These are phyloP conservation scores for Trematocara stigmaticum DNA, from an alignment of 2,113 vertebrate species.

Conservation along the genomic window DNA sequence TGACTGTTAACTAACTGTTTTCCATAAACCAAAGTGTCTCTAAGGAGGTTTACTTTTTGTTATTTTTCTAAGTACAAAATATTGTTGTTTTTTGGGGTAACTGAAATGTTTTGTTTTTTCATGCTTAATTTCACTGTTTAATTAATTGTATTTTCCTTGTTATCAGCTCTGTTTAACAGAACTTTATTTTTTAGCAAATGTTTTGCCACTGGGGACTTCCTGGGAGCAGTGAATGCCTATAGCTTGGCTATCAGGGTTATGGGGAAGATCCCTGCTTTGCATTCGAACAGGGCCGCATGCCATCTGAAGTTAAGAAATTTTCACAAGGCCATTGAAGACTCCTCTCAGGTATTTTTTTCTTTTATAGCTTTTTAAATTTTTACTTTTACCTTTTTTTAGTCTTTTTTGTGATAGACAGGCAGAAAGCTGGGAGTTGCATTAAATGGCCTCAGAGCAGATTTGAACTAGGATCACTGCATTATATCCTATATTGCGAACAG, in stretches of 20 bases:
- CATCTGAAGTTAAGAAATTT: slow-evolving; percentile 90
- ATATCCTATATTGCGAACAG: not conserved
- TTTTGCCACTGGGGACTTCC: slow-evolving; percentile 82
- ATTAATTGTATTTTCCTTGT: not conserved
- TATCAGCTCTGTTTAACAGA: not conserved
- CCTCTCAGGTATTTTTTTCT: slow-evolving; percentile 79
- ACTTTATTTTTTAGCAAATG: slow-evolving; percentile 76
- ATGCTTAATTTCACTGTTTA: not conserved
- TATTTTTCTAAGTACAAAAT: not conserved
- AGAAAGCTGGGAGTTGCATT: not conserved
- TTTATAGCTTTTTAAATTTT: not conserved
- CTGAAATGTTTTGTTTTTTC: not conserved
- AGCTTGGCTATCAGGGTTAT: slow-evolving; percentile 84
- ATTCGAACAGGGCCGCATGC: slow-evolving; percentile 90
- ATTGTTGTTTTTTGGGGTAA: not conserved
- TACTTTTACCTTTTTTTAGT: not conserved
- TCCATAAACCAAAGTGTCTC: not conserved
- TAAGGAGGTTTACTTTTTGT: not conserved
- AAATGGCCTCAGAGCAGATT: not conserved
- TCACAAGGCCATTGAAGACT: slow-evolving; percentile 90
- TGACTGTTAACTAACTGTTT: not conserved
- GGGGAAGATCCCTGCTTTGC: slow-evolving; percentile 76
- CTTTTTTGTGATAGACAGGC: not conserved
- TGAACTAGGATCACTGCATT: not conserved
- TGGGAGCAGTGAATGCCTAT: slow-evolving; percentile 87